Base-by-base conservation (phyloP, 1,140 invertebrate species). In the Leptinotarsa defecta region DNA sequence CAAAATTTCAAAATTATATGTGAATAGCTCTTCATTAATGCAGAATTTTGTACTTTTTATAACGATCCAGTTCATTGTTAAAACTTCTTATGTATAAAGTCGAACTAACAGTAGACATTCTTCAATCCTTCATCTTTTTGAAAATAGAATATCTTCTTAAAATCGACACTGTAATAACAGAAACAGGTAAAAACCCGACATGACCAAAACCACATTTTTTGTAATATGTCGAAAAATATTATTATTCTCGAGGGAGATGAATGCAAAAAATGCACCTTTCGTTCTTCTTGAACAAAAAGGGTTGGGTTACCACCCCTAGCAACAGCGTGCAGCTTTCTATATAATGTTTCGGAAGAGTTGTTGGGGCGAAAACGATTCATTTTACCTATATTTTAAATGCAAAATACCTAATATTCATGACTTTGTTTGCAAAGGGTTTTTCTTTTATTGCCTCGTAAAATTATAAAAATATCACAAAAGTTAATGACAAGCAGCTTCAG, bases 221-320 rank as follows among this genome's bases (percentile, higher is more conserved):
- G 52, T 57, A 19, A 57, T 57, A 57, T 57, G 6, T 57, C n/a
- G 52, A 57, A 19, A 57, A 57, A 57, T 19, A 19, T 57, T 17
- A 57, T n/a, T 3, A n/a, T 57, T 15, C 52, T 19, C 17, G 2
- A 57, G 15, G 15, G 52, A 57, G 15, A 57, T 57, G 52, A 57
- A 57, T 57, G 52, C 52, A 57, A 57, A 57, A 57, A 57, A 57
- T 57, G 52, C 52, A 57, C 52, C 52, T 57, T 57, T 57, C 52
- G 17, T 57, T 57, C 17, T 17, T 13, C 17, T 57, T 57, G 52
- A 57, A 57, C 15, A 15, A 57, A 57, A 57, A 57, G 52, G 52
- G 52, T 57, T 57, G n/a, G 52, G 52, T n/a, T 43, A 19, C n/a
- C 52, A 19, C 52, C n/a, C 52, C n/a, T 15, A 57, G 34, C 34